phyloP scores from a whole-genome alignment of 1,140 invertebrate genomes.

The Vollenhovia emeryi region DNA sequence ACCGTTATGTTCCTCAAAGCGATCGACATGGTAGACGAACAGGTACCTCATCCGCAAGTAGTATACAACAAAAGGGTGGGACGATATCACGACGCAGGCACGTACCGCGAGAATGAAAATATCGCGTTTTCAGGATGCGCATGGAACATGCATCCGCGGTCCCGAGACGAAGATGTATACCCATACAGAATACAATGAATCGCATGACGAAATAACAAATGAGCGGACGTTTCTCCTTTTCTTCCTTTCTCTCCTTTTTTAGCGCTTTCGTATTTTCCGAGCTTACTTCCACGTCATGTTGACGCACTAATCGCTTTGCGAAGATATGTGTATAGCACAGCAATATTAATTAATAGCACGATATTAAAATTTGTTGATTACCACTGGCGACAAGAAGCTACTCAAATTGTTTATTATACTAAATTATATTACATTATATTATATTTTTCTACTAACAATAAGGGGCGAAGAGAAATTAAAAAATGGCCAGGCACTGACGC shows the following conservation, averaged over 20 bases:
- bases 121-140: slow-evolving; percentile 28
- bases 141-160: neutral
- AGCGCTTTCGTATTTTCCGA: slow-evolving; percentile 4
- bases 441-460: neutral
- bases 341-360: neutral
- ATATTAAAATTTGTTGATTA: too few species aligned
- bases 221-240: slow-evolving; percentile 16
- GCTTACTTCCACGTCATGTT: neutral
- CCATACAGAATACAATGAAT: slow-evolving; percentile 4
- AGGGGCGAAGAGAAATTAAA: neutral
- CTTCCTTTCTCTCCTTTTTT: neutral
- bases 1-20: slow-evolving; percentile 66
- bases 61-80: slow-evolving; percentile 44
- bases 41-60: slow-evolving; percentile 51
- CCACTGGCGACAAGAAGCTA: too few species aligned
- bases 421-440: too few species aligned
- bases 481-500: neutral
- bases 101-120: slow-evolving; percentile 22
- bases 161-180: slow-evolving; percentile 1
- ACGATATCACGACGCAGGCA: slow-evolving; percentile 17
- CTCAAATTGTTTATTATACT: too few species aligned
- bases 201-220: neutral
- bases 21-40: slow-evolving; percentile 42
- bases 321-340: neutral
- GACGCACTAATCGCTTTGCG: neutral